Percentiles rank a stretch among this genome's conserved stretches.
Conservation (phyloP, 2,888 invertebrate species). For the Epistrophe eligans region DNA sequence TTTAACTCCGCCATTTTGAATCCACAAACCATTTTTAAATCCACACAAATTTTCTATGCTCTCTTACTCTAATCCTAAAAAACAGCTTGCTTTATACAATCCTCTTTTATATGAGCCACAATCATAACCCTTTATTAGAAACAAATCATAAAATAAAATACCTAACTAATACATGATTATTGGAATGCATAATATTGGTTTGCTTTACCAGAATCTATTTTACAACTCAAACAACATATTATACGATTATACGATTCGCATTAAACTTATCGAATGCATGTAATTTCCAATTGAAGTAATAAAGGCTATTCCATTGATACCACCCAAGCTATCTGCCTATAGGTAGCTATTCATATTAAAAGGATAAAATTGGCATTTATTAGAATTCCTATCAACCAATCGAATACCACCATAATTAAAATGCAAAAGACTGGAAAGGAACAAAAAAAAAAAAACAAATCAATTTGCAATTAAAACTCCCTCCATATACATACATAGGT, state of each 20-base stretch:
- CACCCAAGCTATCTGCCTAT: background rate
- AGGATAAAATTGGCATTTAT: conserved; percentile 14
- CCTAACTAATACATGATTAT: background rate
- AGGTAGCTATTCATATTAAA: background rate
- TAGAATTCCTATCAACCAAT: conserved; percentile 3
- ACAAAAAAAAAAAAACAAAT: conserved; percentile 6
- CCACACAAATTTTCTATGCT: too few relatives aligned
- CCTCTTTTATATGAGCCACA: background rate
- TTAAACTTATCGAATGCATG: conserved; percentile 1
- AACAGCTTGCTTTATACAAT: too few relatives aligned
- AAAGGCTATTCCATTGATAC: background rate
- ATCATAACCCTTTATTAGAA: background rate
- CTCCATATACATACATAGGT: background rate
- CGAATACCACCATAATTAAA: conserved; percentile 7
- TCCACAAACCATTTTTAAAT: too few relatives aligned
- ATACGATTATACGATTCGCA: background rate
- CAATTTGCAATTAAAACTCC: conserved; percentile 47
- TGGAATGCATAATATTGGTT: background rate
- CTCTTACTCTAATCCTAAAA: too few relatives aligned
- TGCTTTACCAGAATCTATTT: background rate
- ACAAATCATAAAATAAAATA: background rate
- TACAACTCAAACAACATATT: background rate
- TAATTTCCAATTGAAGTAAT: conserved; percentile 1
- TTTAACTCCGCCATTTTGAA: too few relatives aligned
- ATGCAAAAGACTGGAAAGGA: conserved; percentile 1